Evolutionary conservation across 1,140 invertebrate species (phyloP), one percentile per base, ranked within the genome.

Genomic region (Bombus huntii): DNA sequence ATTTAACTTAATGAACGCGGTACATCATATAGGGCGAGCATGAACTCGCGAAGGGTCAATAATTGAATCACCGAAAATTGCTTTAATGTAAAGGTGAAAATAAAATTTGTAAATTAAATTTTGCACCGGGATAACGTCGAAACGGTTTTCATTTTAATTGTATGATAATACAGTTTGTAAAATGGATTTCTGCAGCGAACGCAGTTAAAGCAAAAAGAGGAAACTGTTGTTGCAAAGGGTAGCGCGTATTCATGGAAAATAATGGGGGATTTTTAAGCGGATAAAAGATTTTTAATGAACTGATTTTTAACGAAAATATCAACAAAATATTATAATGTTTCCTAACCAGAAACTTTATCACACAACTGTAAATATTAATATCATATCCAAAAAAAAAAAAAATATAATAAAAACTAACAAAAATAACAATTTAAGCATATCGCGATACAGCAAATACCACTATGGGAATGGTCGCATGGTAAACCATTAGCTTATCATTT

Each of bases 71-170:
- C 34, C 18, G 59, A 53, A 76, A 65, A 66, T 68, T 53, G 71
- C 81, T 83, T 66, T 66, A 75, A 66, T 66, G 59, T 47, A 47
- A 65, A 39, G 59, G 22, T 53, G 72, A 66, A 37, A 66, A 76
- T 76, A 83, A 75, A 83, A 83, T 83, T 71, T 39, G 81, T 34
- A 44, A 81, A 81, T 81, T 44, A 8, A 59, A 44, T 81, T 44
- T 18, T 12, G 47, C 31, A 8, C 5, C 57, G 25, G 10, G 12
- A n/a, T 66, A 65, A 42, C 71, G 70, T 82, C 18, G 37, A 59
- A 44, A 34, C 39, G 39, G 72, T 62, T n/a, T 47, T 68, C 65
- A 83, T 47, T 68, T 68, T 66, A 53, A 34, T 65, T 82, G 28
- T 37, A 28, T 47, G 73, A 44, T 76, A 83, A 66, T 83, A 31